Evolutionary conservation across 2,113 vertebrate species (phyloP), one percentile per base, ranked within the genome.

Genomic region (Tachysurus fulvidraco): DNA sequence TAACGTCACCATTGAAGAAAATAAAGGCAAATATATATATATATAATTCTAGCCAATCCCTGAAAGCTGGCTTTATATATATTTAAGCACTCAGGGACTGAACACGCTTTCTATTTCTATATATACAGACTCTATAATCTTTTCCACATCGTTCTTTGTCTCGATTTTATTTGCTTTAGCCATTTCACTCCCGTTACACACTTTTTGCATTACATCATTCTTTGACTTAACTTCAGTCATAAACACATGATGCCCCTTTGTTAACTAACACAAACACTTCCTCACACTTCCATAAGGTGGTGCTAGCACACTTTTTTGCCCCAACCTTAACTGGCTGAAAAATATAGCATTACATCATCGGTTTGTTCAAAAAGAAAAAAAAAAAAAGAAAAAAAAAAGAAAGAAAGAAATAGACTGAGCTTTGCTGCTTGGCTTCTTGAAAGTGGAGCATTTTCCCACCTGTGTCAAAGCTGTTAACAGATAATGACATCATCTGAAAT

Each of bases 401-500:
- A 62, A 19, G 23, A 57, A n/a, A 78, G 81, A 88, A 87, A 88
- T 87, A 83, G 81, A 86, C 67, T 54, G 79, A 65, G 84, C 83
- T 86, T 85, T 90, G 83, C 83, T 90, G 85, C 86, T 84, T 81
- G 87, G 77, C 50, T 87, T 87, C 74, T 83, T 90, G 89, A 85
- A 90, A 89, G 80, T 89, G 88, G 86, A 90, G 86, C 88, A 84
- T 90, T 87, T 89, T 89, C 84, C 88, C 88, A 89, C 88, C 86
- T 88, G 83, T 86, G 86, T 89, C 76, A 80, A 81, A 81, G 86
- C 89, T 81, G 86, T 86, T 89, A 86, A 88, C 87, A 89, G 88
- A 90, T 87, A 88, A 90, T 90, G 90, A 90, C 86, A 89, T 90
- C 88, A 90, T 89, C 90, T 88, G 57, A 88, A 86, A 84, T 25